Evolutionary conservation across 2,113 vertebrate genomes (phyloP), one percentile per base, ranked within the genome.

Genomic region (Hippocampus zosterae): DNA sequence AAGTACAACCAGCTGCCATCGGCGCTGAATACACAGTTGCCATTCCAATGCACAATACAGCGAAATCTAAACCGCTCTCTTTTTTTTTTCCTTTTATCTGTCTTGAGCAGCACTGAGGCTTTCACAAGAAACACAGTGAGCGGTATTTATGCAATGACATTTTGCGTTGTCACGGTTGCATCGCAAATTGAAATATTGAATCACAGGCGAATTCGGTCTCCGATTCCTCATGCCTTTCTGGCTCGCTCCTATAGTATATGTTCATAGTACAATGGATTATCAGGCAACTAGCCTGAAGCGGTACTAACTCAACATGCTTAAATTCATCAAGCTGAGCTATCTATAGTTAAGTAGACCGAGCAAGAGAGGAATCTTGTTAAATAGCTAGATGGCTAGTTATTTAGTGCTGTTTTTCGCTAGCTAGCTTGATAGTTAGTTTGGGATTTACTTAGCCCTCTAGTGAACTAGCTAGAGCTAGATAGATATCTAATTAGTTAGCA

Each of bases 21-120:
- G 82, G 74, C 48, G 11, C 65, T 75, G 82, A 85, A 86, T 75
- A 88, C 74, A 85, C 77, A 86, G 72, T 81, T 73, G 77, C 73
- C 83, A 80, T 83, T 88, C 80, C 80, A 78, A 88, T 70, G 80
- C 87, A 88, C 87, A 84, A 89, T 90, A 88, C 84, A 87, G 81
- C 84, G 18, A 89, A 89, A 85, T 85, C 85, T 82, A 88, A 88
- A 84, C 81, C 78, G 79, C 69, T 67, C 65, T 81, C 81, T n/a
- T 33, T 21, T 40, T n/a, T n/a, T 63, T 63, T 25, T 25, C 13
- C 9, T 80, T 50, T 65, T 88, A 89, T 90, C 89, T 78, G 79
- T 86, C 83, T 89, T 80, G 77, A 76, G 74, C 87, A 90, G 87
- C 73, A 80, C 81, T 75, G 69, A 62, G 60, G 40, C 21, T 42